Conservation (phyloP, 2,797 vertebrate species). For the Chiloscyllium punctatum region DNA sequence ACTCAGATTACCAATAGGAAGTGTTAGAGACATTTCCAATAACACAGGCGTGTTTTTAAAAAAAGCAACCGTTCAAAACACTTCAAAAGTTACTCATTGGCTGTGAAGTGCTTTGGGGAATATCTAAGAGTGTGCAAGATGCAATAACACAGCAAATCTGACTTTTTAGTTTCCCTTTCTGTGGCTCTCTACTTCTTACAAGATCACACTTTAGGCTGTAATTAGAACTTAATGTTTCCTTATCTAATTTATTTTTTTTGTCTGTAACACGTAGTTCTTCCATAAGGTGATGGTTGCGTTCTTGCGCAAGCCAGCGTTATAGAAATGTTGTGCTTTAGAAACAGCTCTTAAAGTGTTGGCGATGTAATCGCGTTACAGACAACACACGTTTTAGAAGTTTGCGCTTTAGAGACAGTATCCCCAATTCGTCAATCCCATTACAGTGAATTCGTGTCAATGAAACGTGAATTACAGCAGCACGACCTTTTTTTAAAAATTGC, state of each 20-base stretch:
- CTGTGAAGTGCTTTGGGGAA: not conserved
- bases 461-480: no score
- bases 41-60: not conserved
- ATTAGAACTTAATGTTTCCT: not conserved
- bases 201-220: not conserved
- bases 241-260: not conserved
- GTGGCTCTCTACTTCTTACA: not conserved
- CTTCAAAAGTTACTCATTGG: not conserved
- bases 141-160: not conserved
- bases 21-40: not conserved
- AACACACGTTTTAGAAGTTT: no score
- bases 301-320: no score
- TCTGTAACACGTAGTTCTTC: not conserved
- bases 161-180: not conserved
- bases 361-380: no score
- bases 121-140: not conserved
- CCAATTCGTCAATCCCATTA: no score
- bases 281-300: no score
- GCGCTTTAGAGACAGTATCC: no score
- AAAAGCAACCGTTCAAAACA: not conserved
- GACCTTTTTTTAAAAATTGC: no score
- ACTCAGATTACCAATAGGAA: not conserved
- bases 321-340: no score
- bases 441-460: no score
- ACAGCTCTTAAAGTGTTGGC: no score